Percentiles rank a stretch among this genome's conserved stretches.
These are phyloP conservation scores for Archips xylosteana DNA, from an alignment of 2,888 invertebrate genomes.

Conservation along the genomic window DNA sequence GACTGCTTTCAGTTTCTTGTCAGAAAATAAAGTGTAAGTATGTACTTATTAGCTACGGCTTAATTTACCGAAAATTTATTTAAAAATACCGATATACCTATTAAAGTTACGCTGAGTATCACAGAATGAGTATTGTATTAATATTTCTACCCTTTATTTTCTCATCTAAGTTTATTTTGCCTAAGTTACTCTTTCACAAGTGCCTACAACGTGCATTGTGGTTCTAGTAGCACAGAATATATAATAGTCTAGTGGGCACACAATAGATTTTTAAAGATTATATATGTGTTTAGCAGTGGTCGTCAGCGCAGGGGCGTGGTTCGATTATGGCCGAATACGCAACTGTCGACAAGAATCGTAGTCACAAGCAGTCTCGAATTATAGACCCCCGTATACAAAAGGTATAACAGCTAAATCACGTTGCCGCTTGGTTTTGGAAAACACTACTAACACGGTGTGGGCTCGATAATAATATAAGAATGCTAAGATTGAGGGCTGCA, in stretches of 20 bases:
- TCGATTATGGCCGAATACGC: conserved; percentile 65
- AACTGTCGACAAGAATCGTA: conserved; percentile 62
- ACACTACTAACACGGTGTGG: background rate
- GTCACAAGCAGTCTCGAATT: conserved; percentile 51
- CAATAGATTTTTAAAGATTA: background rate
- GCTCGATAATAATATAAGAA: background rate
- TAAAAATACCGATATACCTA: no score
- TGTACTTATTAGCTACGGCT: no score
- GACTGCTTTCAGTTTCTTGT: no score
- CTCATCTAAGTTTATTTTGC: background rate
- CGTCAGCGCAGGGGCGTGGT: conserved; percentile 35
- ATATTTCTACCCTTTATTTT: no score
- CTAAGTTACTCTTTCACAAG: background rate
- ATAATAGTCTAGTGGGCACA: background rate
- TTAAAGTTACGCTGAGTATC: no score
- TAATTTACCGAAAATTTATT: no score
- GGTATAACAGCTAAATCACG: conserved; percentile 55
- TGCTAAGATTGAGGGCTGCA: background rate
- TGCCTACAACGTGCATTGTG: no score
- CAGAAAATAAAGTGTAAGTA: no score
- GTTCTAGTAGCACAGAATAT: no score
- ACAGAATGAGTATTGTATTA: no score
- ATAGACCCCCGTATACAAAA: conserved; percentile 63
- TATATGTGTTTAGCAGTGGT: conserved; percentile 21
- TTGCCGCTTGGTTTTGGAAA: conserved; percentile 16